Base-by-base conservation (phyloP, 2,797 vertebrate genomes). In the Picus viridis region DNA sequence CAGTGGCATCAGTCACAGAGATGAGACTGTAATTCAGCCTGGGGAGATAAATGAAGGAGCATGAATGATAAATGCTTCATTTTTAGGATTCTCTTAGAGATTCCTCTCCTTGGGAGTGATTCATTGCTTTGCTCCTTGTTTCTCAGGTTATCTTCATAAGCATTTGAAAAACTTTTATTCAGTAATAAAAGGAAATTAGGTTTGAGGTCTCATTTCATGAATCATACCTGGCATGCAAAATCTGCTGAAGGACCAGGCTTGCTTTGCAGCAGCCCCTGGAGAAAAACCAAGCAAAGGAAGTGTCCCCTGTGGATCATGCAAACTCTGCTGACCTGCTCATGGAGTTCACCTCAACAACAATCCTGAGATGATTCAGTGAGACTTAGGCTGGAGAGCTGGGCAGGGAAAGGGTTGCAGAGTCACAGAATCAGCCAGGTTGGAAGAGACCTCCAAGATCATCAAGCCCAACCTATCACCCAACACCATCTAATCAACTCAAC, bases 121-220 rank as follows among this genome's bases (percentile, higher is more conserved):
- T 94, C 81, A 92, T 93, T 95, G 78, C 70, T 95, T 93, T 88
- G 32, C 36, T 89, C 74, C 76, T 88, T 59, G 57, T 92, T 90
- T 88, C 61, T 91, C 83, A 92, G 90, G 73, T 95, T 95, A 92
- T 94, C 89, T 89, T 94, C 94, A 95, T 73, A 92, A 95, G 71
- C 29, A 82, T 92, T 90, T 91, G 51, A 82, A 87, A 92, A 91
- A 41, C 34, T 93, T 96, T 88, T 69, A 77, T 78, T 94, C n/a
- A 19, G 73, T 80, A 94, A 91, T 94, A 90, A 93, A 92, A 88
- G 59, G 64, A 95, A 94, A 87, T 82, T 89, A 90, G 19, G 7
- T 56, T 90, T 76, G 72, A 95, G 91, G n/a, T 41, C 24, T 81
- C 47, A 58, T 90, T 86, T 92, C 26, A 68, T 91, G 93, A 94